These are phyloP conservation scores for Cyprinodon tularosa DNA, from an alignment of 2,113 vertebrate species.

Conservation along the genomic window DNA sequence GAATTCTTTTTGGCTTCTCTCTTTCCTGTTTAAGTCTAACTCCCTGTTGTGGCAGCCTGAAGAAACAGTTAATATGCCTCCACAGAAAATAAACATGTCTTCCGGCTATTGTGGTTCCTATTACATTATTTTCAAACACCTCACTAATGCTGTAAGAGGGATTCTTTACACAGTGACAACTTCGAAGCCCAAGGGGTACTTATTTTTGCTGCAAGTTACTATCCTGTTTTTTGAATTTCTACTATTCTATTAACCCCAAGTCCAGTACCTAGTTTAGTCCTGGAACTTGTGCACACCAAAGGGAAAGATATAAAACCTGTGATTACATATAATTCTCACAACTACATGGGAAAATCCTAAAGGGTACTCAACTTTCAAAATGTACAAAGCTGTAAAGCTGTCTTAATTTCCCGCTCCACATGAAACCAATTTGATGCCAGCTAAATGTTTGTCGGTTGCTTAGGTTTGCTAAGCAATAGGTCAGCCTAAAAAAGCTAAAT, in stretches of 20 bases:
- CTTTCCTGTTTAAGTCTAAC: too few relatives aligned
- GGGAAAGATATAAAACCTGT: neutral
- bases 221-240: neutral
- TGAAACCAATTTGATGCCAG: neutral
- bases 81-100: too few relatives aligned
- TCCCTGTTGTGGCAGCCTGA: too few relatives aligned
- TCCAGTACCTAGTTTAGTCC: neutral
- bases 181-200: neutral
- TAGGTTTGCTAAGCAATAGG: neutral
- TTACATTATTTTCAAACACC: neutral
- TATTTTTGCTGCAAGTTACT: neutral
- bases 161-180: neutral
- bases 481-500: neutral
- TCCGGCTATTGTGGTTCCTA: too few relatives aligned
- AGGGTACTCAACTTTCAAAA: conserved; percentile 1
- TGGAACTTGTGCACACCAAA: neutral
- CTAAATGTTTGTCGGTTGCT: neutral
- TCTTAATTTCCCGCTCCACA: neutral
- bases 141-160: neutral
- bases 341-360: neutral
- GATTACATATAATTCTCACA: neutral
- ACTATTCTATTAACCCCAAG: neutral
- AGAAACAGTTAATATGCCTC: too few relatives aligned
- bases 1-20: too few relatives aligned
- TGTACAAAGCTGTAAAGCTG: neutral